Evolutionary conservation across 2,888 invertebrate species (phyloP), one percentile per base, ranked within the genome.

Genomic region (Plebejus melissa): DNA sequence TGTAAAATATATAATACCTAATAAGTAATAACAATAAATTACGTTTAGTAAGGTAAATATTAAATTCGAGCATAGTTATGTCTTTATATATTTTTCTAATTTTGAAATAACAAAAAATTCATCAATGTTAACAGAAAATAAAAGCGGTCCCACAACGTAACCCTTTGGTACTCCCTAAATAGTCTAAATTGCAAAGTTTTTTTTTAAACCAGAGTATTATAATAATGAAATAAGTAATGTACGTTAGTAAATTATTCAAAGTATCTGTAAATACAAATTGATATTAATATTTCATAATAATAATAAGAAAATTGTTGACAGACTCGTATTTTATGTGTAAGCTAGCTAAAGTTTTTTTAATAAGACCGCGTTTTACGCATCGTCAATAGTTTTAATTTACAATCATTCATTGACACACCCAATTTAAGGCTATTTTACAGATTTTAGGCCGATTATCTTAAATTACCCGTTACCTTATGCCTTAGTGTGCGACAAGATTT

Each of bases 371-470:
- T 65, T 65, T 65, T 32, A 65, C 65, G 65, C 13, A 65, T 13
- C 32, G 13, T 65, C 32, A 32, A 36, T 5, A 65, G 65, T 36
- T 65, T 32, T 4, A 32, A 65, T 32, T 65, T 32, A 65, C 65
- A 65, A 16, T 65, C 32, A 32, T 65, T 13, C 32, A 65, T 65
- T 32, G 65, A 65, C 65, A 65, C 65, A 65, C 32, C 16, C 65
- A 65, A 65, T 65, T 65, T 36, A 65, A 36, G 65, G 32, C 32
- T 65, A 65, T 65, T 32, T 65, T 65, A 65, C 65, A 65, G 65
- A 32, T 65, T 65, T 60, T 65, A 65, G 65, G 65, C 65, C 65
- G 65, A 65, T 65, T 65, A 65, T 65, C 60, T 16, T 65, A 65
- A 65, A 65, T 32, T 65, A 65, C 65, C 13, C 65, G 36, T 32